phyloP scores from a whole-genome alignment of 2,113 vertebrate species.

The Pedetes capensis region DNA sequence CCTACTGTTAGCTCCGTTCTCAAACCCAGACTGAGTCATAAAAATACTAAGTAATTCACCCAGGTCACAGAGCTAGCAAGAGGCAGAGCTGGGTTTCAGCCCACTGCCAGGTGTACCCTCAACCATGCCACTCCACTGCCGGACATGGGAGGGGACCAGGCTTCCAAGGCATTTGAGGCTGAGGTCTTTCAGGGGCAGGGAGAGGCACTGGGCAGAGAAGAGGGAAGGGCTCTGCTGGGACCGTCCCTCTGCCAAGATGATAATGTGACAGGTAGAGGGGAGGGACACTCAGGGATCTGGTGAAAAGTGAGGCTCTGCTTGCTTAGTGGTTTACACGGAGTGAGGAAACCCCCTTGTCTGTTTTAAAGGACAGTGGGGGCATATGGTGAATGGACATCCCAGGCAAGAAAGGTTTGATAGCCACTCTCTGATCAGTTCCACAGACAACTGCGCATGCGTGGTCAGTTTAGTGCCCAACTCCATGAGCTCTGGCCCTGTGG shows the following conservation, averaged over 20 bases:
- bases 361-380: background rate
- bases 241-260: background rate
- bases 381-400: background rate
- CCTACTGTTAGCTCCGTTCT: background rate
- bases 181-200: background rate
- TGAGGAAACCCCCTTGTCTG: background rate
- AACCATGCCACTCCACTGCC: no score
- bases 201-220: background rate
- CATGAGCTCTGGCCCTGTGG: background rate
- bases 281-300: background rate
- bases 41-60: background rate
- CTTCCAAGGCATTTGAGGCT: background rate
- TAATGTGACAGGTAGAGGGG: background rate
- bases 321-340: background rate
- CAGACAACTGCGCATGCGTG: background rate
- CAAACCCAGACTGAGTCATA: conserved; percentile 9
- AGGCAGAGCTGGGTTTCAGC: background rate
- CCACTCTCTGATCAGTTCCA: background rate
- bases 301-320: background rate
- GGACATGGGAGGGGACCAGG: background rate
- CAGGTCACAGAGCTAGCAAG: background rate
- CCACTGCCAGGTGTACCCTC: background rate
- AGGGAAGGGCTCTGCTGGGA: background rate
- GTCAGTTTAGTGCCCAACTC: background rate
- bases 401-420: background rate